Evolutionary conservation across 2,797 vertebrate genomes (phyloP).

Genomic region (Novumbra hubbsi): DNA sequence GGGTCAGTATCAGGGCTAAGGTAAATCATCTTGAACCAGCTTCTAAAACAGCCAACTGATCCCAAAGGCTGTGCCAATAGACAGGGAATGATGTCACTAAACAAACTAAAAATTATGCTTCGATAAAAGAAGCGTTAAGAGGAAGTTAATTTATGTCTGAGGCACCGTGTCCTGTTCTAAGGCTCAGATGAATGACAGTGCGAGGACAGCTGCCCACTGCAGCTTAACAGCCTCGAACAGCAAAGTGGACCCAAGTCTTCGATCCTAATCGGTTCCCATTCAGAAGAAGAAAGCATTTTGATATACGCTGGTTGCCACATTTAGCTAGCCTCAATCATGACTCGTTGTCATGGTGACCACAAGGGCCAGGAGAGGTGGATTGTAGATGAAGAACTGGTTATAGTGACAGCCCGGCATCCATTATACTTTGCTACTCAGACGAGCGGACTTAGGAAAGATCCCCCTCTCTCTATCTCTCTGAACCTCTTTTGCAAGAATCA

Average conservation of each 20-base stretch:
- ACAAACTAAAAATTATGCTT: background rate
- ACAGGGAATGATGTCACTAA: background rate
- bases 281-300: background rate
- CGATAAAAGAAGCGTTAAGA: background rate
- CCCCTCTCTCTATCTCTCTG: background rate
- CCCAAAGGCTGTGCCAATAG: background rate
- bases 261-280: background rate
- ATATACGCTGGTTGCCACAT: no score
- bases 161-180: background rate
- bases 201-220: no score
- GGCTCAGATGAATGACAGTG: background rate
- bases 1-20: background rate
- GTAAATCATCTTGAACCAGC: background rate
- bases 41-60: background rate
- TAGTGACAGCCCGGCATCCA: slow-evolving; percentile 1
- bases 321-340: background rate
- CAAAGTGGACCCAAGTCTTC: background rate
- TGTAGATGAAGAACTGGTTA: background rate
- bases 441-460: background rate
- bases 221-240: no score
- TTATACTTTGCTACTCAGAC: slow-evolving; percentile 12
- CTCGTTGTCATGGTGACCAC: background rate
- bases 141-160: background rate
- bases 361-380: slow-evolving; percentile 28
- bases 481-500: background rate